These are phyloP conservation scores for Cyprinodon tularosa DNA, from an alignment of 2,113 vertebrate genomes.

Conservation along the genomic window DNA sequence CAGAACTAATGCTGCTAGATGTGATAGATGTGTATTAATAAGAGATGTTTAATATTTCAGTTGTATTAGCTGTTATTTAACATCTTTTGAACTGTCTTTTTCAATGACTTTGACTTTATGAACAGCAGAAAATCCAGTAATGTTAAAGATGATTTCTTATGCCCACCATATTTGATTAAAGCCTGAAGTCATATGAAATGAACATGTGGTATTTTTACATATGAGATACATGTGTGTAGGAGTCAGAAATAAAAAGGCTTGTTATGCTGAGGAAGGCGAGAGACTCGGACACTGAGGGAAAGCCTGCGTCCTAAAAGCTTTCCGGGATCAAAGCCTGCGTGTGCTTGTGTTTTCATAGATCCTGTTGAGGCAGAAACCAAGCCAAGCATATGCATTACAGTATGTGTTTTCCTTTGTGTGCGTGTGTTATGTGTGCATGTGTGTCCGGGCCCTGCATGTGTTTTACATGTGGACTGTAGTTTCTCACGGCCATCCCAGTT, in stretches of 20 bases:
- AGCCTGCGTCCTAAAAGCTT: constrained; percentile 54
- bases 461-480: constrained; percentile 65
- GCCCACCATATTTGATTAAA: neutral
- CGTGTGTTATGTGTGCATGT: neutral
- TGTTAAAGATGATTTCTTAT: neutral
- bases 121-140: neutral
- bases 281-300: constrained; percentile 11
- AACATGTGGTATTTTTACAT: neutral
- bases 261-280: constrained; percentile 9
- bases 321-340: constrained; percentile 62
- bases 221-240: neutral
- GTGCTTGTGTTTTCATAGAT: constrained; percentile 60
- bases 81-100: neutral
- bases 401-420: constrained; percentile 1
- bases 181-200: neutral
- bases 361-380: constrained; percentile 62
- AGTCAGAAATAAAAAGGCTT: constrained; percentile 8
- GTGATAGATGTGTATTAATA: neutral
- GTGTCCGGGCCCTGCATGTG: constrained; percentile 21
- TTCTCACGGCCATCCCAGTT: constrained; percentile 67
- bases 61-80: neutral
- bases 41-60: neutral
- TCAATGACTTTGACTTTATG: neutral
- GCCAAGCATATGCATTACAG: constrained; percentile 25
- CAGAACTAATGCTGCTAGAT: neutral